Conservation (phyloP, 2,888 invertebrate species). For the Blastobasis lacticolella region DNA sequence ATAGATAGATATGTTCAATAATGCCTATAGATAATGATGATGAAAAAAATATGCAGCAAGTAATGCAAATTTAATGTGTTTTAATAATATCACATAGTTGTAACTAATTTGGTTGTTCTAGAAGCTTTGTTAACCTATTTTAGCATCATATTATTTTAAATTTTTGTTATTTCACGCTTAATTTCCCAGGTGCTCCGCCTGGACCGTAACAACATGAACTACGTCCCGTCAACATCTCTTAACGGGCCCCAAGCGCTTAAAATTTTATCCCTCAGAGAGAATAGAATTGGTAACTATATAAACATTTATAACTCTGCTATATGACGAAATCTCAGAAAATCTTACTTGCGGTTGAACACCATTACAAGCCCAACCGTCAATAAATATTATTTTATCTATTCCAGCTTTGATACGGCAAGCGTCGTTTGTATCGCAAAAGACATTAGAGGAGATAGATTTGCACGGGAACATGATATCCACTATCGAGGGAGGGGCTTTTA, state of each 20-base stretch:
- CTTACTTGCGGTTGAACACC: too few species aligned
- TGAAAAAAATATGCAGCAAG: too few species aligned
- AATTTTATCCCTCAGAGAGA: constrained; percentile 83
- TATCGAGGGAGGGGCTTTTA: constrained; percentile 85
- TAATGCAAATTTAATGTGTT: too few species aligned
- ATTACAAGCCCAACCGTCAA: too few species aligned
- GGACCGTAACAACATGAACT: constrained; percentile 85
- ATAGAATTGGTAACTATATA: constrained; percentile 81
- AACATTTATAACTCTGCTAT: too few species aligned
- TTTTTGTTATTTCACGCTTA: background rate
- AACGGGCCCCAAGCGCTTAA: constrained; percentile 85
- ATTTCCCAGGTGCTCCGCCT: constrained; percentile 81
- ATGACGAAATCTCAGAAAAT: too few species aligned
- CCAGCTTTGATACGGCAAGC: constrained; percentile 79
- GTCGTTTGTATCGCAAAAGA: constrained; percentile 80
- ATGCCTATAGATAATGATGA: too few species aligned
- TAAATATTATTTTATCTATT: constrained; percentile 25
- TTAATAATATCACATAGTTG: too few species aligned
- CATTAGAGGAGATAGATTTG: constrained; percentile 84
- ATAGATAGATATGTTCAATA: too few species aligned
- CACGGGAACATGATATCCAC: constrained; percentile 83
- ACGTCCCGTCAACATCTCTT: constrained; percentile 84
- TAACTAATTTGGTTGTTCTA: too few species aligned
- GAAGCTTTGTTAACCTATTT: too few species aligned
- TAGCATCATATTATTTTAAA: too few species aligned